A percentile compares a stretch with the other conserved stretches of the same genome.
Evolutionary conservation across 2,888 invertebrate species (phyloP).

Genomic region (Lithosia quadra): DNA sequence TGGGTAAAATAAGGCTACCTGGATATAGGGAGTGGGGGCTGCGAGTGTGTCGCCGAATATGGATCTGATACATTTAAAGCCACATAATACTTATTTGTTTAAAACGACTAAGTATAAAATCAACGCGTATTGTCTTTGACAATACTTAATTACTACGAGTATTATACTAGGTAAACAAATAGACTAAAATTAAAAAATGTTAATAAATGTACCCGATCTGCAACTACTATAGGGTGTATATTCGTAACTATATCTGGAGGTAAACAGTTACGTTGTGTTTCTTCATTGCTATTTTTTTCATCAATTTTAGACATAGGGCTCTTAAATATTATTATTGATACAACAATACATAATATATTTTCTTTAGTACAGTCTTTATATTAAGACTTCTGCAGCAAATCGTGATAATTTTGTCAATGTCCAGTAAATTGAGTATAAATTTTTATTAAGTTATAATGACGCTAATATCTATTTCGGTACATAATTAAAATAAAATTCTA

Average conservation of each 20-base stretch:
- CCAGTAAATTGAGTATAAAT: background rate
- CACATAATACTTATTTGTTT: too few relatives aligned
- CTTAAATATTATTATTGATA: background rate
- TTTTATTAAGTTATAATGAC: background rate
- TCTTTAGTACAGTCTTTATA: background rate
- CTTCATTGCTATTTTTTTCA: background rate
- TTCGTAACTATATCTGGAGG: slow-evolving; percentile 62
- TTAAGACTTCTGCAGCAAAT: background rate
- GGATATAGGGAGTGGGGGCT: too few relatives aligned
- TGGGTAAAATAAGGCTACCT: too few relatives aligned
- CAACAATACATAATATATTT: background rate
- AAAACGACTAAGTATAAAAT: background rate
- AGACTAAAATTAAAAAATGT: background rate
- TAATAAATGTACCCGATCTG: slow-evolving; percentile 1
- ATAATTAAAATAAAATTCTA: background rate
- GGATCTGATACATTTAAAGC: too few relatives aligned
- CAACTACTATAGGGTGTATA: slow-evolving; percentile 15
- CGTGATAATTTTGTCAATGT: background rate
- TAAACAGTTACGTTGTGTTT: slow-evolving; percentile 26
- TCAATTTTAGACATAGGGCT: background rate
- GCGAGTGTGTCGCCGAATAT: too few relatives aligned
- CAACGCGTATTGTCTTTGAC: too few relatives aligned
- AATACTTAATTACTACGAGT: too few relatives aligned
- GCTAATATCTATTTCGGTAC: background rate
- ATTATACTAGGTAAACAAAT: background rate